These are phyloP conservation scores for Ectropis crepuscularia DNA, from an alignment of 2,888 invertebrate species.

Conservation along the genomic window DNA sequence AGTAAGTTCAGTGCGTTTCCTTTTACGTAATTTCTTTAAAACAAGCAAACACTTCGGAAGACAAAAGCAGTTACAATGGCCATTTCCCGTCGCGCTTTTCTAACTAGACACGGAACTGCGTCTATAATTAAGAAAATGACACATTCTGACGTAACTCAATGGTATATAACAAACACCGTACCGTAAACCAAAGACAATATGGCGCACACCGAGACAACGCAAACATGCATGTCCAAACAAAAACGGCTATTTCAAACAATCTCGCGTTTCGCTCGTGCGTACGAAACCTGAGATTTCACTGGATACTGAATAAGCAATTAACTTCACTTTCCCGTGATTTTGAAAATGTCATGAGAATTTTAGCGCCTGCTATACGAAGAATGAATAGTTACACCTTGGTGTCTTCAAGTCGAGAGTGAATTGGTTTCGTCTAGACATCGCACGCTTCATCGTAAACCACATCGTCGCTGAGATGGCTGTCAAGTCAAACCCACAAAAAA, in stretches of 20 bases:
- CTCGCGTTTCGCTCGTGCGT: slow-evolving; percentile 49
- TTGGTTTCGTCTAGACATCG: no score
- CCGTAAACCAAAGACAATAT: slow-evolving; percentile 46
- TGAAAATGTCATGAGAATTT: not conserved
- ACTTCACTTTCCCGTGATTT: not conserved
- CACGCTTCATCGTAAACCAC: no score
- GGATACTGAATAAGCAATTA: slow-evolving; percentile 36
- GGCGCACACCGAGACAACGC: slow-evolving; percentile 43
- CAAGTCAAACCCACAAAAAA: no score
- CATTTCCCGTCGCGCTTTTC: slow-evolving; percentile 1
- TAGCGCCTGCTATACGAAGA: no score
- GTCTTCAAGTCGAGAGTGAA: no score
- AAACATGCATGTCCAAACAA: slow-evolving; percentile 50
- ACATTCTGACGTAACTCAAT: slow-evolving; percentile 34
- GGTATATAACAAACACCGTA: slow-evolving; percentile 21
- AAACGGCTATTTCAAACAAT: slow-evolving; percentile 53
- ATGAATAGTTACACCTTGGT: no score
- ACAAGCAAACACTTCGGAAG: not conserved
- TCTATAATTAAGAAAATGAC: slow-evolving; percentile 28
- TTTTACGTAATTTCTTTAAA: not conserved
- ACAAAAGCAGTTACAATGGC: not conserved
- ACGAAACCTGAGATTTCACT: slow-evolving; percentile 46
- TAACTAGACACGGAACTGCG: slow-evolving; percentile 17
- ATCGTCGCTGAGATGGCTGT: no score
- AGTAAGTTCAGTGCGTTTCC: not conserved